Conservation (phyloP, 2,797 vertebrate genomes). For the Hypotaenidia okinawae region DNA sequence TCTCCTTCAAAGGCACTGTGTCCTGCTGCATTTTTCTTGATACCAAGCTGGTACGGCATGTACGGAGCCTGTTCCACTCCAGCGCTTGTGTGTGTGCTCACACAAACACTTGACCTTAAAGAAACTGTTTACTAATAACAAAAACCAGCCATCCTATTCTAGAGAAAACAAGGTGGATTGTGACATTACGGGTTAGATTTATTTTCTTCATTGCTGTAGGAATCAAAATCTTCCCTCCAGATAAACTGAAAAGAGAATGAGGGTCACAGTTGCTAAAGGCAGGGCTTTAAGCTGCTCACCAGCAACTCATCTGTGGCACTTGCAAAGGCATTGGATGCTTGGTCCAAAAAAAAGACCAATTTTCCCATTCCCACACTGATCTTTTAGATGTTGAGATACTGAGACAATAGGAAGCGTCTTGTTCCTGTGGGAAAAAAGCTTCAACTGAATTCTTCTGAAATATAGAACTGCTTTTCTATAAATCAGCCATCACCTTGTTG, state of each 20-base stretch:
- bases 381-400: neutral
- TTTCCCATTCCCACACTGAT: constrained; percentile 27
- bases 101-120: neutral
- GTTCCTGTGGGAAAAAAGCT: neutral
- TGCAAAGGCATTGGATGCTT: neutral
- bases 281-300: neutral
- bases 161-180: neutral
- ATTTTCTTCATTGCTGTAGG: neutral
- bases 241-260: neutral
- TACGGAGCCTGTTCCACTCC: neutral
- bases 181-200: neutral
- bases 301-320: neutral
- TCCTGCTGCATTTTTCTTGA: neutral
- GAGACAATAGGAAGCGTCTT: neutral
- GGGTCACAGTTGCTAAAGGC: neutral
- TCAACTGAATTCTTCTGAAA: neutral
- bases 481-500: neutral
- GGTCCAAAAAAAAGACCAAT: neutral
- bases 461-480: neutral
- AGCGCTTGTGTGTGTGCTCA: neutral
- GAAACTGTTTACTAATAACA: neutral
- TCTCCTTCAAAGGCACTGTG: neutral
- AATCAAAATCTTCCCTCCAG: neutral
- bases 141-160: neutral
- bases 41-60: neutral